A percentile compares a stretch with the other conserved stretches of the same genome.
Conservation (phyloP, 2,113 vertebrate species). For the mouse (Mus musculus) region DNA sequence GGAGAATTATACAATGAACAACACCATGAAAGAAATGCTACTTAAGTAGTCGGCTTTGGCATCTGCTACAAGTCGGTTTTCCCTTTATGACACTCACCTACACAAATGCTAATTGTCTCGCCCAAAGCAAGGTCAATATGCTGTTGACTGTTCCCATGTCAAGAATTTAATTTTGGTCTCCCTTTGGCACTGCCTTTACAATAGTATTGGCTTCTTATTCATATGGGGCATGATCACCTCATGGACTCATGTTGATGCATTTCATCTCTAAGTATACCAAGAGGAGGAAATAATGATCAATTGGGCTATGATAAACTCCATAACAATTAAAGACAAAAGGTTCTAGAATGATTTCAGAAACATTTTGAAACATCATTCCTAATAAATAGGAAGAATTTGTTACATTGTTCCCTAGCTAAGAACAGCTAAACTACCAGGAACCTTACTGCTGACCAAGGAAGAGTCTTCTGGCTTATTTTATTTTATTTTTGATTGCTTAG, state of each 20-base stretch:
- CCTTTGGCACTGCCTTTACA: constrained; percentile 34
- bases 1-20: constrained; percentile 48
- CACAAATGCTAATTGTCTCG: constrained; percentile 53
- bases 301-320: constrained; percentile 5
- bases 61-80: not conserved
- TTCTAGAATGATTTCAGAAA: not conserved
- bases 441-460: not conserved
- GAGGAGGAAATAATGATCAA: constrained; percentile 36
- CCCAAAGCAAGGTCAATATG: constrained; percentile 59
- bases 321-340: not conserved
- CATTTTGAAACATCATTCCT: constrained; percentile 18
- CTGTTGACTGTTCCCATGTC: constrained; percentile 37
- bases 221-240: constrained; percentile 39
- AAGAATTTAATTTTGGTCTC: constrained; percentile 65
- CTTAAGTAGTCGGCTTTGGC: constrained; percentile 19
- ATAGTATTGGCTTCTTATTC: constrained; percentile 45
- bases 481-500: not conserved
- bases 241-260: constrained; percentile 27
- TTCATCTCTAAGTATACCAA: constrained; percentile 57
- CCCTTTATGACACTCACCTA: constrained; percentile 4
- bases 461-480: not conserved
- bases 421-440: not conserved
- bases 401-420: not conserved
- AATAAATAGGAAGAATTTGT: constrained; percentile 11
- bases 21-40: not conserved